Base-by-base conservation (phyloP, 2,888 invertebrate species). In the Keiferia lycopersicella region DNA sequence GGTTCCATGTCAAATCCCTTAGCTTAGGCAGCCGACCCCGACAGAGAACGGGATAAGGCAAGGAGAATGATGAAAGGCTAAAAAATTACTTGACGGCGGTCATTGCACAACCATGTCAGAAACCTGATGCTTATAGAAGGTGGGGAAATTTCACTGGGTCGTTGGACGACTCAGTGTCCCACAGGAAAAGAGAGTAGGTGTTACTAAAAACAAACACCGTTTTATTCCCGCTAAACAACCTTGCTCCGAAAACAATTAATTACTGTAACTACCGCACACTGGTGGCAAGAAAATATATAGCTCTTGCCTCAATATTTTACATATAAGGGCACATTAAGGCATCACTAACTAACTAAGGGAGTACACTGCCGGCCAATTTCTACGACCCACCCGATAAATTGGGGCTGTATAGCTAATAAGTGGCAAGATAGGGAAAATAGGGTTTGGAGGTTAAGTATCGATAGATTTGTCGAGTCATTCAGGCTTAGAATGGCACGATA, bases 371-470 rank as follows among this genome's bases (percentile, higher is more conserved):
- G 75, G 74, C 80, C 82, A 87, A 88, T 87, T 87, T 87, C 82
- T 81, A 80, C 80, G 74, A 80, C 78, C 79, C 78, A 76, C 76
- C 79, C 86, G 81, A 87, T 87, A 88, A 87, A 88, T 88, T 88
- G 85, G 78, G 72, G 75, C 78, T 78, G 78, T 82, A 82, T 79
- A 81, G 83, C 87, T 88, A 88, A 88, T 88, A 88, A 88, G 86
- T 83, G 84, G 82, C 77, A 75, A 83, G 86, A 87, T 83, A 84
- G 83, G 81, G 77, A 73, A 69, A 59, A 62, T 63, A 20, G 30
- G 45, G 61, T 20, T 3, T 56, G 53, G 63, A 64, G 14, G 62
- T 50, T 65, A 41, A 16, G 26, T 70, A 64, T 70, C 71, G 72
- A 73, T 71, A 50, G 60, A 64, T n/a, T n/a, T n/a, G n/a, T n/a